Evolutionary conservation across 2,113 vertebrate species (phyloP).

Genomic region (Gasterosteus nipponicus): DNA sequence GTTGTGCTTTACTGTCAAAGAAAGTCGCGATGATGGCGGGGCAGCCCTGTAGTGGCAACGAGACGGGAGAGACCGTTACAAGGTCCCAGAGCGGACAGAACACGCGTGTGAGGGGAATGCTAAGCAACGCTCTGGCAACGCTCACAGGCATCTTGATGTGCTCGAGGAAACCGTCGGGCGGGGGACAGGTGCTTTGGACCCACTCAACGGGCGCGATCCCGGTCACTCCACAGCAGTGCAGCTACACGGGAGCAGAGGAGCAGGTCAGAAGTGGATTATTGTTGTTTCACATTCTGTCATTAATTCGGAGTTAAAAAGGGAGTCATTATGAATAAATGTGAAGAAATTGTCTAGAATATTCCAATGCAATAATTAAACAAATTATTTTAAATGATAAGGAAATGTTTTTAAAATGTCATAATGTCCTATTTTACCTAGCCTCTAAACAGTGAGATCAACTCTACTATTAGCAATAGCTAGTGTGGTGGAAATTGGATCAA

Average conservation of each 20-base stretch:
- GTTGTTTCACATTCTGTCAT: background rate
- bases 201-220: background rate
- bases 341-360: background rate
- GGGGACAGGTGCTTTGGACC: constrained; percentile 47
- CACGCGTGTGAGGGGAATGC: background rate
- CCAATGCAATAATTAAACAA: background rate
- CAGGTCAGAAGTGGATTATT: background rate
- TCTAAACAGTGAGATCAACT: no score
- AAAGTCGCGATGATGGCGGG: fast-evolving
- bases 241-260: constrained; percentile 38
- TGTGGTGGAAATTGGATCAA: no score
- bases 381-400: no score
- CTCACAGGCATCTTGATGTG: constrained; percentile 49
- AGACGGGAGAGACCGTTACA: constrained; percentile 7
- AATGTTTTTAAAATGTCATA: no score
- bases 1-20: constrained; percentile 31
- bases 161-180: background rate
- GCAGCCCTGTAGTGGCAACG: constrained; percentile 56
- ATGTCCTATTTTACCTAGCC: no score
- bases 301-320: background rate
- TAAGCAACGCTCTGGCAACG: background rate
- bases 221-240: constrained; percentile 70
- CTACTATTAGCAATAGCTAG: no score
- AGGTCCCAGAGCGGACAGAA: no score
- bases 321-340: background rate